phyloP scores from a whole-genome alignment of 2,113 vertebrate species.

The Gallinago paraguaiae region DNA sequence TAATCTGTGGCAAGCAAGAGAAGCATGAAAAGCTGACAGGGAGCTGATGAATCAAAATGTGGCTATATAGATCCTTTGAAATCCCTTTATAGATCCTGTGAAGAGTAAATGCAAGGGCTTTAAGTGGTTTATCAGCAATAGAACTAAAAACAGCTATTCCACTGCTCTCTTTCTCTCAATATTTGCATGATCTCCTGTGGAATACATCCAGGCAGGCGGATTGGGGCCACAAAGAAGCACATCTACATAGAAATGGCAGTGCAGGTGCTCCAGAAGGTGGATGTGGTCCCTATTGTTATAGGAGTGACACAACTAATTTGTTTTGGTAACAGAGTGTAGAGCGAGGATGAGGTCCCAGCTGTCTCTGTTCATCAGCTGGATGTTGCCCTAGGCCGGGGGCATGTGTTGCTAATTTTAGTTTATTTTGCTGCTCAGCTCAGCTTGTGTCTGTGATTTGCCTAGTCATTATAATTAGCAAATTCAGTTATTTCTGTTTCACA shows the following conservation, averaged over 20 bases:
- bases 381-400: conserved; percentile 36
- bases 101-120: background rate
- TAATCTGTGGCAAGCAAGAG: conserved; percentile 12
- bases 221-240: background rate
- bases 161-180: background rate
- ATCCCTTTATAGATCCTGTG: conserved; percentile 1
- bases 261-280: background rate
- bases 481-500: conserved; percentile 2
- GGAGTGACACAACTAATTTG: background rate
- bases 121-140: background rate
- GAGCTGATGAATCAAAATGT: conserved; percentile 7
- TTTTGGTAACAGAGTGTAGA: conserved; percentile 1
- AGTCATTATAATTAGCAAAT: conserved; percentile 48
- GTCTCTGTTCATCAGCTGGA: conserved; percentile 45
- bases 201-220: background rate
- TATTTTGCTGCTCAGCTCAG: conserved; percentile 18
- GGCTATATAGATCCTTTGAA: background rate
- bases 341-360: conserved; percentile 36
- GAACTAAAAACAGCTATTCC: background rate
- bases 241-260: background rate
- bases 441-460: conserved; percentile 45
- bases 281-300: background rate
- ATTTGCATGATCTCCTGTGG: background rate
- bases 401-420: conserved; percentile 59
- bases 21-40: background rate